Evolutionary conservation across 2,797 vertebrate genomes (phyloP).

Genomic region (Amazonetta brasiliensis): DNA sequence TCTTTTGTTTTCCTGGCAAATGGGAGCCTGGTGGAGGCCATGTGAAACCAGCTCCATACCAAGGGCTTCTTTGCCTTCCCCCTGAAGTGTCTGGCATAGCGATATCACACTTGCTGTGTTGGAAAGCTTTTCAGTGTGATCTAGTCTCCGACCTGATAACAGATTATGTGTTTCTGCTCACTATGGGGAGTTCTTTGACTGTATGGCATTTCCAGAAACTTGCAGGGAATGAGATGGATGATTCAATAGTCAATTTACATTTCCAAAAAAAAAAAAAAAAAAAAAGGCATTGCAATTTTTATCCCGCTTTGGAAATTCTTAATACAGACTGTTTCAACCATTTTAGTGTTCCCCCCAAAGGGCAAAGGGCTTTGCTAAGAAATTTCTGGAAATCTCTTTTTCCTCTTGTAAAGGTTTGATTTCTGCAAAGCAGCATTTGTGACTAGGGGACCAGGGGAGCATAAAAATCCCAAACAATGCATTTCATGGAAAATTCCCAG

Average conservation of each 20-base stretch:
- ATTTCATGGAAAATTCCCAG: neutral
- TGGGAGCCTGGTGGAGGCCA: neutral
- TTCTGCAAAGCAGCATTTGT: neutral
- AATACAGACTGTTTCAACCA: neutral
- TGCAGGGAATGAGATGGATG: neutral
- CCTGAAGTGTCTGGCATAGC: neutral
- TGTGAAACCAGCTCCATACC: rapidly evolving
- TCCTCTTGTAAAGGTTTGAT: neutral
- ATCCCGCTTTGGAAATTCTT: neutral
- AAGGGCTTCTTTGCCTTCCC: neutral
- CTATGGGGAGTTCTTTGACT: rapidly evolving
- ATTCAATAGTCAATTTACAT: neutral
- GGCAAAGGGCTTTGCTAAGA: neutral
- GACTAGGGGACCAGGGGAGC: too few relatives aligned
- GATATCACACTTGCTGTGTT: neutral
- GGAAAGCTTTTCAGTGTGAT: neutral
- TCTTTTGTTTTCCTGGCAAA: neutral
- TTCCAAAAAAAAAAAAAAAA: neutral
- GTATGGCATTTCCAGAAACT: neutral
- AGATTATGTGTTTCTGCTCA: neutral
- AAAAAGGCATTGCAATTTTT: neutral
- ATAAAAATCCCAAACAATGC: neutral
- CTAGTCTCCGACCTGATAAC: rapidly evolving
- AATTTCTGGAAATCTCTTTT: neutral
- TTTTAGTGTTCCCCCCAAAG: neutral